Evolutionary conservation across 2,888 invertebrate species (phyloP), one percentile per base, ranked within the genome.

Genomic region (Biston betularia): DNA sequence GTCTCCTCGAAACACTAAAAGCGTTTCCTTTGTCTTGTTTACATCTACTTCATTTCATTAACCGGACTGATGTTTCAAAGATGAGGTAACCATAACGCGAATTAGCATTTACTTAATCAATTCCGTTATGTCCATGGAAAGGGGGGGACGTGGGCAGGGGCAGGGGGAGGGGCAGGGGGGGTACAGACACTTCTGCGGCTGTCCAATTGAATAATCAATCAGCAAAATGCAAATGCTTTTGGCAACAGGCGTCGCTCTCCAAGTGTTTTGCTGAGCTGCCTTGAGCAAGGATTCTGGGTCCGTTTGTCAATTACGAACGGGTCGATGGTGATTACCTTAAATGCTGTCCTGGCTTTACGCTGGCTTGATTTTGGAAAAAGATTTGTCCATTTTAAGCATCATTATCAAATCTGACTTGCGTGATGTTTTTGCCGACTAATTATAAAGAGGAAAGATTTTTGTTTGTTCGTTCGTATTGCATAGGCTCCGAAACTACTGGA

Each of bases 191-290:
- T 79, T 79, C 80, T 82, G 85, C 78, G 80, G 80, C 81, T 78
- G 86, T 83, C 84, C 87, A 82, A 90, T 89, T 91, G 92, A 90
- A 92, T 92, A 92, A 92, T 92, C 92, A 92, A 92, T 92, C 89
- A 88, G 86, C 79, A 80, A 82, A 84, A 92, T 92, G 91, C 88
- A 90, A 92, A 92, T 92, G 83, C 78, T 76, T 71, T 72, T 82
- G 86, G 88, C 89, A 89, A 89, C 90, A 89, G 90, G 88, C 88
- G 81, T 74, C 68, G 74, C 67, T 75, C 76, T 59, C 63, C 67
- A 63, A 67, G 71, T 74, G 76, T 79, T 77, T 82, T 81, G 81
- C 78, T 50, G 63, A 52, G 63, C 63, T 63, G 59, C 59, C 55
- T 59, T 59, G 65, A 57, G 71, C 68, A 58, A 70, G 71, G 67